Percentiles rank a stretch among this genome's conserved stretches.
These are phyloP conservation scores for Litocranius walleri DNA, from an alignment of 2,113 vertebrate genomes.

Conservation along the genomic window DNA sequence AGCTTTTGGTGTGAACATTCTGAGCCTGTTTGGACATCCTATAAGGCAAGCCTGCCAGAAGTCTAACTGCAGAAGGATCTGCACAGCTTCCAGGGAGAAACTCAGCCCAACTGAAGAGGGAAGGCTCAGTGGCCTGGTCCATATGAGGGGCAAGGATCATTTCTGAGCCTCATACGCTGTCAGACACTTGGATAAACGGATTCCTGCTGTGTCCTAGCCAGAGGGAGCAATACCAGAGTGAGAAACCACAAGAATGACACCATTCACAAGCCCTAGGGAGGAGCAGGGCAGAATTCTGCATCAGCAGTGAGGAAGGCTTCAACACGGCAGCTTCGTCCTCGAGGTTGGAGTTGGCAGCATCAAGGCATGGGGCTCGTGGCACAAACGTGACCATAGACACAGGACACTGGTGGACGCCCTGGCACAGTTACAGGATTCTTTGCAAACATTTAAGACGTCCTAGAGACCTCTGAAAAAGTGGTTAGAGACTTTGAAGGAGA, in stretches of 20 bases:
- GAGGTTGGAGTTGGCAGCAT: fast-evolving
- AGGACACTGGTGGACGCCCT: not conserved
- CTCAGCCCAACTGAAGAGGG: not conserved
- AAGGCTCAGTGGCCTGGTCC: not conserved
- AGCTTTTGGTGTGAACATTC: not conserved
- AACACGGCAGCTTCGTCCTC: fast-evolving
- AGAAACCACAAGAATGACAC: not conserved
- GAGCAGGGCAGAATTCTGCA: not conserved
- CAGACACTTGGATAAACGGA: not conserved
- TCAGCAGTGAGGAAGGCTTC: not conserved
- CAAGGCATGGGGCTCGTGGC: not conserved
- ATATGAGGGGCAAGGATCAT: not conserved
- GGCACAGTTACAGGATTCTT: not conserved
- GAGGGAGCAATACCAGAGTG: not conserved
- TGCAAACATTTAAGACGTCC: not conserved
- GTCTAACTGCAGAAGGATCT: not conserved
- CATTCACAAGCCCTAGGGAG: not conserved
- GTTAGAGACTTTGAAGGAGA: not conserved
- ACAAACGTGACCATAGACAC: not conserved
- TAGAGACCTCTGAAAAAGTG: not conserved
- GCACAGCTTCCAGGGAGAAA: not conserved
- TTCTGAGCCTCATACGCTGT: not conserved
- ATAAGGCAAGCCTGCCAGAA: not conserved
- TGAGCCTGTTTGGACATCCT: not conserved
- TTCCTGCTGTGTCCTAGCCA: not conserved